Base-by-base conservation (phyloP, 2,888 invertebrate species). In the Apomyelois bistriatella region DNA sequence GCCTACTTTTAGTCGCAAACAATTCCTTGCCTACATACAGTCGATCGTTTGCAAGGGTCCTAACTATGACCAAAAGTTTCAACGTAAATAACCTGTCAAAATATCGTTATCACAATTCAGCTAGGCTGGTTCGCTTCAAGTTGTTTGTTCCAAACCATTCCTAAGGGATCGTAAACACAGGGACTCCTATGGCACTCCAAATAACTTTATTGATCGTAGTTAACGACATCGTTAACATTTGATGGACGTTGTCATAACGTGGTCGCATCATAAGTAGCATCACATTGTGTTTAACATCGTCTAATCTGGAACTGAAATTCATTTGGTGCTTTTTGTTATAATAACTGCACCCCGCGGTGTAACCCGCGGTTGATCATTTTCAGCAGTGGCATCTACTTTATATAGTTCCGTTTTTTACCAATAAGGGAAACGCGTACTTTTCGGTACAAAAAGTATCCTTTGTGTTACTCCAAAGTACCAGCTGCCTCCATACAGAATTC, bases 271-370 rank as follows among this genome's bases (percentile, higher is more conserved):
- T 12, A 13, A 38, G 36, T 7, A 32, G 38, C 38, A 37, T 37
- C 12, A 16, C 16, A 40, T 40, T 40, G 40, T 40, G 15, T 16
- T 10, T 13, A 40, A 70, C 70, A 68, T 65, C 68, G 65, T 70
- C 61, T 8, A 16, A 16, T 40, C 15, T 15, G 15, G 10, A 40
- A 15, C 4, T 16, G 9, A 16, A 7, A 5, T 15, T n/a, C n/a
- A n/a, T n/a, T n/a, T 6, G 9, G 9, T 32, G 2, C 32, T 32
- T 32, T 32, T 1, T 32, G 9, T 6, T 32, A 32, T 22, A 22
- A 5, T 22, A 22, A 5, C n/a, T 22, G 22, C 2, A 22, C 22
- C 3, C n/a, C n/a, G n/a, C n/a, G n/a, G n/a, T n/a, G n/a, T n/a
- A n/a, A n/a, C n/a, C n/a, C n/a, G n/a, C n/a, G n/a, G n/a, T n/a